Conservation (phyloP, 2,113 vertebrate genomes). For the Cyprinodon variegatus region DNA sequence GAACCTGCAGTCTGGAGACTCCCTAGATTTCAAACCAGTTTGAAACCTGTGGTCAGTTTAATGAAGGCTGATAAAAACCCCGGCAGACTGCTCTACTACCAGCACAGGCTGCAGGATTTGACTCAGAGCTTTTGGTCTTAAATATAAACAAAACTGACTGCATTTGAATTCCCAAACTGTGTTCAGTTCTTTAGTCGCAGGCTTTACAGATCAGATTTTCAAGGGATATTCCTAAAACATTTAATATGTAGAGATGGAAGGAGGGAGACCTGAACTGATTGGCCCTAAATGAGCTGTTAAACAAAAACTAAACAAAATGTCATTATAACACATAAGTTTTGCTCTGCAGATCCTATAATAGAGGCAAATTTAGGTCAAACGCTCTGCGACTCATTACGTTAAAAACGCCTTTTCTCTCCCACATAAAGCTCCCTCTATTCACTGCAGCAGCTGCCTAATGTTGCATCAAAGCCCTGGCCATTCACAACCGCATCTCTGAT, state of each 20-base stretch:
- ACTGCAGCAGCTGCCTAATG: slow-evolving; percentile 57
- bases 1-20: too few relatives aligned
- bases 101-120: too few relatives aligned
- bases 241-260: too few relatives aligned
- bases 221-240: too few relatives aligned
- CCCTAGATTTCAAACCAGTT: too few relatives aligned
- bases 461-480: slow-evolving; percentile 51
- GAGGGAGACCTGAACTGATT: not conserved
- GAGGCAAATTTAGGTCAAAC: not conserved
- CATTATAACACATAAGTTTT: not conserved
- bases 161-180: not conserved
- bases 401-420: not conserved
- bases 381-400: not conserved
- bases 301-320: not conserved
- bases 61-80: too few relatives aligned
- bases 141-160: not conserved
- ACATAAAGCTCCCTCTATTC: slow-evolving; percentile 29
- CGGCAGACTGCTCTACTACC: too few relatives aligned
- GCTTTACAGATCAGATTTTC: too few relatives aligned
- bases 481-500: slow-evolving; percentile 30
- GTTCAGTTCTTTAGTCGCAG: not conserved
- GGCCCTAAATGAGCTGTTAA: not conserved
- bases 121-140: not conserved
- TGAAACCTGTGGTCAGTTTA: too few relatives aligned
- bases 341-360: rapidly evolving